These are phyloP conservation scores for Aurelia sp. DNA, from an alignment of 30 jellyfish, hydroid and myxozoan species.

Conservation along the genomic window DNA sequence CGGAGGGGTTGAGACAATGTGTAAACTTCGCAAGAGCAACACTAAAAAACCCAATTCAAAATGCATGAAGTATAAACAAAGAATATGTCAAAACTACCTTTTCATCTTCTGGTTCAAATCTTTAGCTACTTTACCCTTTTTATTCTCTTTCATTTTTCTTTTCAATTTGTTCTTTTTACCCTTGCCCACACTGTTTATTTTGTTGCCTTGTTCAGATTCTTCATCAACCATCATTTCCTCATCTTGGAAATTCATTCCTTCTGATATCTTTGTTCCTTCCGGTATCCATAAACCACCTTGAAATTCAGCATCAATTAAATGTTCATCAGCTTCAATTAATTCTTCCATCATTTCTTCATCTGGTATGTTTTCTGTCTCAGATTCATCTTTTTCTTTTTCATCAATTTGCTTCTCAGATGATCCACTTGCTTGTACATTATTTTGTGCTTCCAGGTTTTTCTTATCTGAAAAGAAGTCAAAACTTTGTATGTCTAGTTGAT, in stretches of 20 bases:
- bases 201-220: neutral
- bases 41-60: conserved; percentile 2
- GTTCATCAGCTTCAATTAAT: conserved; percentile 10
- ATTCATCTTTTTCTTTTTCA: neutral
- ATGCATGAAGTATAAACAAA: conserved; percentile 6
- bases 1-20: too few relatives aligned
- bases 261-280: neutral
- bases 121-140: conserved; percentile 5
- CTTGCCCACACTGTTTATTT: neutral
- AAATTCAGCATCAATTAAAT: too few relatives aligned
- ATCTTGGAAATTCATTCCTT: neutral
- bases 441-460: neutral
- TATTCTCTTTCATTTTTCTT: conserved; percentile 43
- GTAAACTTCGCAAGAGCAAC: too few relatives aligned
- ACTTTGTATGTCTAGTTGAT: neutral
- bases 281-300: too few relatives aligned
- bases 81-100: conserved; percentile 9
- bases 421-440: too few relatives aligned
- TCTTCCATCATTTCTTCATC: neutral
- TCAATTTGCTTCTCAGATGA: neutral
- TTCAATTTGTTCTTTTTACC: conserved; percentile 12
- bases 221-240: conserved; percentile 6
- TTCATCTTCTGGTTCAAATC: conserved; percentile 25
- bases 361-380: conserved; percentile 1
- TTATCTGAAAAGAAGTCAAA: neutral